Percentiles rank a stretch among this genome's conserved stretches.
Evolutionary conservation across 2,797 vertebrate species (phyloP).

Genomic region (Luscinia luscinia): DNA sequence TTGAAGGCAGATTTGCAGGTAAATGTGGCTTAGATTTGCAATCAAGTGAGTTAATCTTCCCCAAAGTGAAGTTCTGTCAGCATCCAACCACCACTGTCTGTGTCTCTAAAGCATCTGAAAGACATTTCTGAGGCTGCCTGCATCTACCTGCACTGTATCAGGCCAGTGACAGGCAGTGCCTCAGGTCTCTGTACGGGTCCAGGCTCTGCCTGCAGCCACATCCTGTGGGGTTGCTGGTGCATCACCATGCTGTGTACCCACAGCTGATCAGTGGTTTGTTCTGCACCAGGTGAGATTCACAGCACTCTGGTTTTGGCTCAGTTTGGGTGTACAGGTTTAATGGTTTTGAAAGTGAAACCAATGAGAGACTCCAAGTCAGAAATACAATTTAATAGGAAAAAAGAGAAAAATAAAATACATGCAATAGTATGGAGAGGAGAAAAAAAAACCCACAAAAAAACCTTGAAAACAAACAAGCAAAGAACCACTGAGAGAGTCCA

Average conservation of each 20-base stretch:
- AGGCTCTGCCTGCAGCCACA: not conserved
- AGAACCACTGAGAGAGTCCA: too few species aligned
- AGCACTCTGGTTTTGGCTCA: not conserved
- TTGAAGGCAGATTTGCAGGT: not conserved
- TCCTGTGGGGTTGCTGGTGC: not conserved
- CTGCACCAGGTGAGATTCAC: not conserved
- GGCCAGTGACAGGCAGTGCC: not conserved
- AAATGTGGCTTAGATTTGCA: not conserved
- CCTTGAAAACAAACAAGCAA: too few species aligned
- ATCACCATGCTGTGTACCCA: accelerated
- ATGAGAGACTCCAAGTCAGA: too few species aligned
- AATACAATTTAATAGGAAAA: too few species aligned
- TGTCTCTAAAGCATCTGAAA: not conserved
- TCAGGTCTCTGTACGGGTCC: not conserved
- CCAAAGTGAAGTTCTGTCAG: not conserved
- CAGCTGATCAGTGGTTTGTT: not conserved
- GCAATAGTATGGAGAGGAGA: too few species aligned
- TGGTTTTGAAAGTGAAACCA: too few species aligned
- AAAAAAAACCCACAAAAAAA: too few species aligned
- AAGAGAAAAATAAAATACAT: too few species aligned
- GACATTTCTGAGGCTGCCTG: not conserved
- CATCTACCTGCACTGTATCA: not conserved
- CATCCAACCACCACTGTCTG: not conserved
- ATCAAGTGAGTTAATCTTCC: not conserved
- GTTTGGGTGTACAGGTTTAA: not conserved